phyloP scores from a whole-genome alignment of 2,113 vertebrate species.

The Alaudala cheleensis region DNA sequence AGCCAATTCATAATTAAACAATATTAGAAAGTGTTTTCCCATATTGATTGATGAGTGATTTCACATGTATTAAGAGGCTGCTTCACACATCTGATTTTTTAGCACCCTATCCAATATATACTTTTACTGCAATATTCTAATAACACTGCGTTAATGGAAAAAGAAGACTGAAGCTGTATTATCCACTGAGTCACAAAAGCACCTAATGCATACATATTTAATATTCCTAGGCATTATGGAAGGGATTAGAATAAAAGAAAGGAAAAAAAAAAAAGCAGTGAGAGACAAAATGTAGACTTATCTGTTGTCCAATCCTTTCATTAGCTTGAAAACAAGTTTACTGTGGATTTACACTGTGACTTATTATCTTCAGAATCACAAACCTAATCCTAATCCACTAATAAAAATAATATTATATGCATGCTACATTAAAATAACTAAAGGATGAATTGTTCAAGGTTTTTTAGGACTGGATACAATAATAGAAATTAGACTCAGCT shows the following conservation, averaged over 20 bases:
- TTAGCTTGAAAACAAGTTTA: background rate
- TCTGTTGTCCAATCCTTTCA: background rate
- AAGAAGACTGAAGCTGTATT: background rate
- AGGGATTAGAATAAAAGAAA: background rate
- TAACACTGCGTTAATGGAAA: background rate
- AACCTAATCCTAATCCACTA: background rate
- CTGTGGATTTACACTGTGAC: background rate
- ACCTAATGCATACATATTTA: background rate
- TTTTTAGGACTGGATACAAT: constrained; percentile 56
- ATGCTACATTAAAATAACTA: constrained; percentile 36
- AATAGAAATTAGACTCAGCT: constrained; percentile 65
- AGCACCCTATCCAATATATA: background rate
- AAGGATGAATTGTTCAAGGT: constrained; percentile 31
- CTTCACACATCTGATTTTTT: background rate
- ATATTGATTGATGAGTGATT: background rate
- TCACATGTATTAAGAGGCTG: background rate
- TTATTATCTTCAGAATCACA: background rate
- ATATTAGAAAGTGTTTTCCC: background rate
- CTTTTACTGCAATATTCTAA: background rate
- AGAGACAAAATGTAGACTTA: background rate
- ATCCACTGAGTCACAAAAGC: background rate
- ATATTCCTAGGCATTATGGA: background rate
- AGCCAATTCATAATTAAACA: background rate
- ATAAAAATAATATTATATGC: background rate
- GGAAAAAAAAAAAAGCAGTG: background rate